Evolutionary conservation across 2,113 vertebrate genomes (phyloP).

Genomic region (Rallus limicola): DNA sequence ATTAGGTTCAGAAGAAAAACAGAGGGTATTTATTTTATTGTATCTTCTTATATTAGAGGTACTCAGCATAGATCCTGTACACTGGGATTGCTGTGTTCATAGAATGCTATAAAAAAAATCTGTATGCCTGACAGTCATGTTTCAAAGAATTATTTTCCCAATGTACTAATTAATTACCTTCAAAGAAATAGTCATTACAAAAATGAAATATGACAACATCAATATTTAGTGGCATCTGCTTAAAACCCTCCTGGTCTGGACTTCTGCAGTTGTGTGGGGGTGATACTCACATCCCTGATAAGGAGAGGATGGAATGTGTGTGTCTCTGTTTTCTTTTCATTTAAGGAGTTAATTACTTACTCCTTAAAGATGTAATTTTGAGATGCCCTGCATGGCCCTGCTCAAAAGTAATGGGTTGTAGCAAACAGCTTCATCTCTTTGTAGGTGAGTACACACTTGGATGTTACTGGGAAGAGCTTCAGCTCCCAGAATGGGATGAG

Average conservation of each 20-base stretch:
- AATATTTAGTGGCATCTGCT: conserved; percentile 35
- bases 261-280: background rate
- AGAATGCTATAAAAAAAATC: background rate
- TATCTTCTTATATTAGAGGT: background rate
- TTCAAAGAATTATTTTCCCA: background rate
- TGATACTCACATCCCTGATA: background rate
- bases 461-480: background rate
- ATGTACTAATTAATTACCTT: conserved; percentile 34
- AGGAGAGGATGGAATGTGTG: background rate
- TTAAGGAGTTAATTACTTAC: background rate
- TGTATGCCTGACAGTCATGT: background rate
- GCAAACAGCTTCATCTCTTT: background rate
- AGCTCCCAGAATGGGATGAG: background rate
- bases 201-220: background rate
- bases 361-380: background rate
- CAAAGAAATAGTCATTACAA: background rate
- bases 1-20: background rate
- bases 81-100: background rate
- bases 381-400: background rate
- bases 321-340: background rate
- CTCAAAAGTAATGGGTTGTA: background rate
- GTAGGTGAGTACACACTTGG: background rate
- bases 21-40: background rate
- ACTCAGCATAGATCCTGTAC: background rate
- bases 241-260: background rate